A percentile compares a stretch with the other conserved stretches of the same genome.
phyloP scores from a whole-genome alignment of 2,113 vertebrate genomes.

The Prunella fulvescens region DNA sequence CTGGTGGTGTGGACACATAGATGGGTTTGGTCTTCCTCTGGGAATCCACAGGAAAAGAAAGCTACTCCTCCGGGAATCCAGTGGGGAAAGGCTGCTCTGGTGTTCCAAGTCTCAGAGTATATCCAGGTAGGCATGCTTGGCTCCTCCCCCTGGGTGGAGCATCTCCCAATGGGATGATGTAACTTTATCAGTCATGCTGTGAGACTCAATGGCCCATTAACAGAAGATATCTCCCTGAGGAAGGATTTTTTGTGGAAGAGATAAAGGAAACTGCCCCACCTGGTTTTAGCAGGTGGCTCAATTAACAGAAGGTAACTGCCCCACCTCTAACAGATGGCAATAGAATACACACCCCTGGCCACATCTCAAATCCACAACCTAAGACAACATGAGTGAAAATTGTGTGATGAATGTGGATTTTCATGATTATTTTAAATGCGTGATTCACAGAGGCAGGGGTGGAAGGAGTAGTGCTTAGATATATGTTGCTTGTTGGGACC shows the following conservation, averaged over 20 bases:
- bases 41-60: not conserved
- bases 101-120: not conserved
- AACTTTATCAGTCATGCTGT: not conserved
- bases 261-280: not conserved
- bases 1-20: not conserved
- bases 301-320: not conserved
- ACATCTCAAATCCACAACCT: not conserved
- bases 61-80: too few relatives aligned
- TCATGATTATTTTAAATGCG: not conserved
- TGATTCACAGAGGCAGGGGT: not conserved
- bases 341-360: not conserved
- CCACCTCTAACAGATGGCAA: not conserved
- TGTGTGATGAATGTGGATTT: not conserved
- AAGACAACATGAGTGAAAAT: not conserved
- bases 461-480: not conserved
- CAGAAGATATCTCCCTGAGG: not conserved
- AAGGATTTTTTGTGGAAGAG: not conserved
- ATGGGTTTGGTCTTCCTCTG: not conserved
- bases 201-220: not conserved
- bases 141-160: not conserved
- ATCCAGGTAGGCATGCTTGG: not conserved
- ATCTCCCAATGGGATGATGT: not conserved
- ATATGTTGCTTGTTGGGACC: not conserved
- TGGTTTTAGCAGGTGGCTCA: not conserved
- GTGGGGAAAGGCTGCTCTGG: not conserved